Conservation (phyloP, 2,888 invertebrate genomes). For the Serrognathus titanus region DNA sequence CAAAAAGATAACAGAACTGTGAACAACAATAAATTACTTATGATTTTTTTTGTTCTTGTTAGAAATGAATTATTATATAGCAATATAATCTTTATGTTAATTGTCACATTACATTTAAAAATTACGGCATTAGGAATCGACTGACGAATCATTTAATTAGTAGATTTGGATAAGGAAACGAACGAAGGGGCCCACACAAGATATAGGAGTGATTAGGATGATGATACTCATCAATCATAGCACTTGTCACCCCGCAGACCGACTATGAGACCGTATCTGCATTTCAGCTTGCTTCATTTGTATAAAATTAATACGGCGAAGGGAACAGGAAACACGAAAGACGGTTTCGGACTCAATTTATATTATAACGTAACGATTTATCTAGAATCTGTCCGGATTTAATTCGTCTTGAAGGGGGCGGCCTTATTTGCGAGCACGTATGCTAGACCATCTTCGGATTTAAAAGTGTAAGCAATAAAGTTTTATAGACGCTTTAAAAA, state of each 20-base stretch:
- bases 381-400: too few relatives aligned
- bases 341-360: too few relatives aligned
- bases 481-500: background rate
- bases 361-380: too few relatives aligned
- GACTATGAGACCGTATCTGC: slow-evolving; percentile 2
- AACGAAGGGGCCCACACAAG: slow-evolving; percentile 17
- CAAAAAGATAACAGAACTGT: too few relatives aligned
- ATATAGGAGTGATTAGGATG: slow-evolving; percentile 19
- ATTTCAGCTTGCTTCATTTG: slow-evolving; percentile 2
- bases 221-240: slow-evolving; percentile 22
- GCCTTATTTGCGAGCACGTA: too few relatives aligned
- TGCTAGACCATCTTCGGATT: too few relatives aligned
- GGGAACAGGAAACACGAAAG: background rate
- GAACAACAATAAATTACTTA: too few relatives aligned
- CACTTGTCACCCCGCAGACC: slow-evolving; percentile 15
- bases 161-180: slow-evolving; percentile 17
- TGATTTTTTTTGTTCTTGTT: too few relatives aligned
- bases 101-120: background rate
- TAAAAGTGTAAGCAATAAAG: too few relatives aligned
- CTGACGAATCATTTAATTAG: slow-evolving; percentile 19
- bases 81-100: too few relatives aligned
- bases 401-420: too few relatives aligned
- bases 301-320: slow-evolving; percentile 2
- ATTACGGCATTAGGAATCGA: slow-evolving; percentile 13
- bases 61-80: too few relatives aligned